Base-by-base conservation (phyloP, 2,888 invertebrate genomes). In the Ganaspis brasiliensis region DNA sequence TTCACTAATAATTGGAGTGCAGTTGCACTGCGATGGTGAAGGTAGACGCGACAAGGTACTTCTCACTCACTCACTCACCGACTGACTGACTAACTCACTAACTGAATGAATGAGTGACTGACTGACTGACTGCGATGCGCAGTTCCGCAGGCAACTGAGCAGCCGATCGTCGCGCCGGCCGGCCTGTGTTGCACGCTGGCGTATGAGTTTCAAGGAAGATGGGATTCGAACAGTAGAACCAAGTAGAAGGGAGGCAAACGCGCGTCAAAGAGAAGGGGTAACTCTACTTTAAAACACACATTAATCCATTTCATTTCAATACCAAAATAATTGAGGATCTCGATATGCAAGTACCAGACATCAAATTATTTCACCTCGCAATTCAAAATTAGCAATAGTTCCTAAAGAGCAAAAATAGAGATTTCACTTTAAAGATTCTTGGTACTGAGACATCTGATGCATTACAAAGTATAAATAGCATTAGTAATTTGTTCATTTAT, bases 71-170 rank as follows among this genome's bases (percentile, higher is more conserved):
- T 75, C 77, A 84, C 80, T 78, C 79, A 80, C 82, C 77, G 81
- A 85, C 81, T 81, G 74, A 82, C 73, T 77, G 78, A 84, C 81
- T 79, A 78, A 83, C 78, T 81, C 79, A 84, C 79, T 82, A 75
- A 85, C 78, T 82, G 79, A 85, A 77, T 85, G 81, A 84, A 81
- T 83, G 82, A 85, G 76, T 63, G 63, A 63, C 5, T 63, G 40
- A 67, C 12, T 85, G 80, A 85, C 85, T 84, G 79, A 82, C 84
- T 85, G 83, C 82, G 84, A 84, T 85, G 86, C 86, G 82, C 87
- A 86, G 82, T 86, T 84, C 86, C 85, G 85, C 83, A 86, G 81
- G 84, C 87, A 81, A 87, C 87, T 84, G 86, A 86, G 80, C 84
- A 40, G 40, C 40, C 40, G 67, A 67, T n/a, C 21, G 67, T 45